phyloP scores from a whole-genome alignment of 2,888 invertebrate species.

The Odontocolon sp. region DNA sequence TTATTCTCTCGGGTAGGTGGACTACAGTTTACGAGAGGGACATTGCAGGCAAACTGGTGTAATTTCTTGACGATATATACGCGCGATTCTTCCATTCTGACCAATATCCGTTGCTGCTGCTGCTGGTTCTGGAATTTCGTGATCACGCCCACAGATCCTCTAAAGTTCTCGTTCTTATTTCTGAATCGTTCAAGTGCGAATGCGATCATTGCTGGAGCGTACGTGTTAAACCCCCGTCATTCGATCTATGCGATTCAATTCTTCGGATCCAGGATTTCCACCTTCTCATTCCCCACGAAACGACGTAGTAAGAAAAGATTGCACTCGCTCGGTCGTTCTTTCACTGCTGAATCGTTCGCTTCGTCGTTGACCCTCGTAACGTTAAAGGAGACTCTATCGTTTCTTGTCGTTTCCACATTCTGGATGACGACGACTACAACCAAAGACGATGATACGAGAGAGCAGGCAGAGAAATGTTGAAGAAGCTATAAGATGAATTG shows the following conservation, averaged over 20 bases:
- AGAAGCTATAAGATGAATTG: constrained; percentile 1
- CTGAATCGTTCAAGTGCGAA: background rate
- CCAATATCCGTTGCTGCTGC: constrained; percentile 1
- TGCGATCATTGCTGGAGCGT: constrained; percentile 7
- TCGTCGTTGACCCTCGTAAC: constrained; percentile 23
- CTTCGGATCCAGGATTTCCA: constrained; percentile 1
- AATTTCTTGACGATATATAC: background rate
- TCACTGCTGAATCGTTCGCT: constrained; percentile 17
- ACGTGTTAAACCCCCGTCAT: constrained; percentile 22
- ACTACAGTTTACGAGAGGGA: constrained; percentile 24
- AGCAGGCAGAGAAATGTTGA: background rate
- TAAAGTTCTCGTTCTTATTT: constrained; percentile 5
- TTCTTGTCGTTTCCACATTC: no score
- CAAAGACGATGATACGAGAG: background rate
- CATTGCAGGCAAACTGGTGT: constrained; percentile 5
- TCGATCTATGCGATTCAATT: constrained; percentile 40
- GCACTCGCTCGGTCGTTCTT: constrained; percentile 26
- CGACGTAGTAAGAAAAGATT: constrained; percentile 34
- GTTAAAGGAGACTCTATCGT: constrained; percentile 17
- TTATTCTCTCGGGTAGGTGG: background rate
- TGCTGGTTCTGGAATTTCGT: background rate
- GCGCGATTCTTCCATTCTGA: background rate
- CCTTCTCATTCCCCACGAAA: background rate
- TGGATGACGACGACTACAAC: background rate
- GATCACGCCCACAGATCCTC: background rate